These are phyloP conservation scores for Sweltsa coloradensis DNA, from an alignment of 1,140 invertebrate genomes.

Conservation along the genomic window DNA sequence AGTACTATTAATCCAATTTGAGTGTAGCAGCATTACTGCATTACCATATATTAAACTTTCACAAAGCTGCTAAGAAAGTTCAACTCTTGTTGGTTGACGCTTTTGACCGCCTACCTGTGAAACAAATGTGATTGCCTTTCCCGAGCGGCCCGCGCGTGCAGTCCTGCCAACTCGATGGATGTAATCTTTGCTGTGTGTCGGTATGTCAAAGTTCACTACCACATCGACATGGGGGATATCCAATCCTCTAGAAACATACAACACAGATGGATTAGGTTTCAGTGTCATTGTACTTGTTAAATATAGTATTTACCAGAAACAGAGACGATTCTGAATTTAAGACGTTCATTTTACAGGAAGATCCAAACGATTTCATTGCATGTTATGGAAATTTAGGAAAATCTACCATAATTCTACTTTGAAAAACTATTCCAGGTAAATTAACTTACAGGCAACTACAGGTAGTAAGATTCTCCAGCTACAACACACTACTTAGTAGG, in stretches of 20 bases:
- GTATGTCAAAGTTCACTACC: slow-evolving; percentile 96
- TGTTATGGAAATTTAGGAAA: too few species aligned
- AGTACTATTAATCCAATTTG: too few species aligned
- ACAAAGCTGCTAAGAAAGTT: too few species aligned
- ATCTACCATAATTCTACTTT: too few species aligned
- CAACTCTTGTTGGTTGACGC: background rate
- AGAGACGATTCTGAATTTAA: background rate
- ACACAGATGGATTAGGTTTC: too few species aligned
- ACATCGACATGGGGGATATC: slow-evolving; percentile 98
- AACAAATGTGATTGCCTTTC: slow-evolving; percentile 74
- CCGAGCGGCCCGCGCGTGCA: slow-evolving; percentile 81
- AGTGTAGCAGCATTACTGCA: too few species aligned
- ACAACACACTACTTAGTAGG: too few species aligned
- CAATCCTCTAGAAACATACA: slow-evolving; percentile 66
- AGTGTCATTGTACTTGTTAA: slow-evolving; percentile 1
- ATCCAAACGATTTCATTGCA: background rate
- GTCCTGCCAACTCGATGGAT: slow-evolving; percentile 80
- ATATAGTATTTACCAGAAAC: slow-evolving; percentile 5
- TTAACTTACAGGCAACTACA: too few species aligned
- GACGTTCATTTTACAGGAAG: slow-evolving; percentile 3
- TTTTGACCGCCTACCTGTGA: slow-evolving; percentile 41
- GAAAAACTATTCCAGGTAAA: too few species aligned
- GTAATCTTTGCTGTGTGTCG: slow-evolving; percentile 91
- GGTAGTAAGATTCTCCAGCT: too few species aligned
- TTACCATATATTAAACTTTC: too few species aligned